phyloP scores from a whole-genome alignment of 2,797 vertebrate genomes.

The Aulostomus chinensis region DNA sequence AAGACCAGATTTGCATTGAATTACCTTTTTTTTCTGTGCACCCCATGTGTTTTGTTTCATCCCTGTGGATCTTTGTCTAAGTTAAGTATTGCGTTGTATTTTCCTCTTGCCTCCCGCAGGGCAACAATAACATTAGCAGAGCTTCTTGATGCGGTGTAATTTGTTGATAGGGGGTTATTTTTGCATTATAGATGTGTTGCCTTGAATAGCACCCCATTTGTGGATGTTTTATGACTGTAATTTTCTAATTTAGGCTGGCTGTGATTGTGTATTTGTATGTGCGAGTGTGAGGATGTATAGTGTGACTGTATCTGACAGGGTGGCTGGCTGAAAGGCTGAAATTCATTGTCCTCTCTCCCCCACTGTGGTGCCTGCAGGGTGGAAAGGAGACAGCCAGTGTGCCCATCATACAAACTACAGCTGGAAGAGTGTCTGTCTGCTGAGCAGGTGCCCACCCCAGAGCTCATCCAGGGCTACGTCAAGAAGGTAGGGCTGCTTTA shows the following conservation, averaged over 20 bases:
- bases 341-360: conserved; percentile 43
- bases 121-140: conserved; percentile 44
- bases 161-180: conserved; percentile 39
- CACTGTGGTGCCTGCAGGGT: conserved; percentile 74
- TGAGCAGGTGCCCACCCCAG: conserved; percentile 85
- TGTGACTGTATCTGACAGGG: conserved; percentile 22
- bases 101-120: conserved; percentile 35
- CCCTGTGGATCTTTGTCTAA: conserved; percentile 47
- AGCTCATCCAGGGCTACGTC: conserved; percentile 92
- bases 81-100: conserved; percentile 47
- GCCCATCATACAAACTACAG: conserved; percentile 85
- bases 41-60: conserved; percentile 47
- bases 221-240: conserved; percentile 17
- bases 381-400: conserved; percentile 79
- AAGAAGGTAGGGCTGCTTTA: conserved; percentile 86
- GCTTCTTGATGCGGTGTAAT: conserved; percentile 39
- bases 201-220: conserved; percentile 6
- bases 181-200: conserved; percentile 20
- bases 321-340: conserved; percentile 22
- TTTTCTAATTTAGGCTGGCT: conserved; percentile 17
- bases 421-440: conserved; percentile 89
- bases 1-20: conserved; percentile 55
- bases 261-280: conserved; percentile 26
- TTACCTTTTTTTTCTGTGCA: conserved; percentile 34
- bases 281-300: too few species aligned